Percentiles rank a stretch among this genome's conserved stretches.
Conservation (phyloP, 37 sponge, comb jelly and placozoan genomes). For the Petrosia ficiformis region DNA sequence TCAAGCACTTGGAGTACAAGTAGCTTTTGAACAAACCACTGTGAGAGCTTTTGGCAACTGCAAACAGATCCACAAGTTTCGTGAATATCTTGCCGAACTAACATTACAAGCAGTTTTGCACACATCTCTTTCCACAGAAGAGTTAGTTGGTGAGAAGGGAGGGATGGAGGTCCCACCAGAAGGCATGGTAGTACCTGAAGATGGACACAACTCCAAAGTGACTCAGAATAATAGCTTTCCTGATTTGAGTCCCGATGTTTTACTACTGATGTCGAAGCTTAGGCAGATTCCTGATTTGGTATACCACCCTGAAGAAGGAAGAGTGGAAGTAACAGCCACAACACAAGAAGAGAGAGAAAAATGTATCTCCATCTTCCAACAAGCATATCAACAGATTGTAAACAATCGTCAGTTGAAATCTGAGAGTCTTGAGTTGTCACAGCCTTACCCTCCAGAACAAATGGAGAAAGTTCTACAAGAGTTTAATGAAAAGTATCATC, state of each 20-base stretch:
- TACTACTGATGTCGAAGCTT: not conserved
- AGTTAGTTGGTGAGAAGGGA: too few species aligned
- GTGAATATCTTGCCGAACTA: not conserved
- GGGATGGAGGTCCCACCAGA: too few species aligned
- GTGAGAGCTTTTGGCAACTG: not conserved
- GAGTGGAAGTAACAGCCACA: not conserved
- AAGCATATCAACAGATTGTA: not conserved
- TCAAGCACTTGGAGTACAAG: not conserved
- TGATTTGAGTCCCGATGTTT: not conserved
- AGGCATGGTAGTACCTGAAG: not conserved
- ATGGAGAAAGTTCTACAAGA: not conserved
- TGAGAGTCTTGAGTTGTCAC: not conserved
- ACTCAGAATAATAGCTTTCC: not conserved
- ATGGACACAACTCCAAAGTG: not conserved
- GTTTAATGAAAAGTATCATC: not conserved
- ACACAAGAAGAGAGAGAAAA: not conserved
- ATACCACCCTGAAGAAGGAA: not conserved
- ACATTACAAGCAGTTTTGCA: not conserved
- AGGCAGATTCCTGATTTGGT: not conserved
- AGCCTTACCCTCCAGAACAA: not conserved
- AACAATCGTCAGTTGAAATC: not conserved
- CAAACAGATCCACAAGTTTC: not conserved
- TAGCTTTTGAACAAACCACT: not conserved
- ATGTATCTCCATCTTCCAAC: not conserved
- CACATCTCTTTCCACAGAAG: not conserved